phyloP scores from a whole-genome alignment of 2,888 invertebrate genomes.

The Cristatella mucedo region DNA sequence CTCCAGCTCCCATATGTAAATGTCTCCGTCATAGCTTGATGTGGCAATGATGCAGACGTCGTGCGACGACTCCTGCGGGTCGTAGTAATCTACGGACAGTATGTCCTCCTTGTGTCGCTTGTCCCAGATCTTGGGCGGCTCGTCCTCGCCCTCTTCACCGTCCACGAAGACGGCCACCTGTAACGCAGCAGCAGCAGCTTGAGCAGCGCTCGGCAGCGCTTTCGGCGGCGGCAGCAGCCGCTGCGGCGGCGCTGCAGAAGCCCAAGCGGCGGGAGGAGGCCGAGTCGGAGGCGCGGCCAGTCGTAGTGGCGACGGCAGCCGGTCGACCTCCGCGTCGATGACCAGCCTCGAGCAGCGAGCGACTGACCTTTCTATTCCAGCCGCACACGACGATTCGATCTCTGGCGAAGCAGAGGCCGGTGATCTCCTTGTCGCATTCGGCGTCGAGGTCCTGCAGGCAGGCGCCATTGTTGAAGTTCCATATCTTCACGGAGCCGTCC shows the following conservation, averaged over 20 bases:
- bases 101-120: conserved; percentile 58
- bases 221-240: no score
- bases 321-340: no score
- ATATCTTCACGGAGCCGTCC: conserved; percentile 61
- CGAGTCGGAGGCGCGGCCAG: no score
- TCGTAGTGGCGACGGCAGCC: no score
- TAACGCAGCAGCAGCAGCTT: no score
- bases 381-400: conserved; percentile 56
- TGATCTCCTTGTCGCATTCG: conserved; percentile 46
- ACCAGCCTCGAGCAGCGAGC: no score
- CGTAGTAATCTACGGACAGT: conserved; percentile 47
- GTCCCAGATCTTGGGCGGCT: conserved; percentile 51
- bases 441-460: conserved; percentile 54
- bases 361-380: conserved; percentile 58
- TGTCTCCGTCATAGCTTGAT: conserved; percentile 58
- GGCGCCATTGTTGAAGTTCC: conserved; percentile 67
- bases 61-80: conserved; percentile 11
- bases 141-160: conserved; percentile 40
- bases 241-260: no score
- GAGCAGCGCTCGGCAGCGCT: no score
- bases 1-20: conserved; percentile 64
- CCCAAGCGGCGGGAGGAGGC: no score
- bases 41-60: conserved; percentile 37
- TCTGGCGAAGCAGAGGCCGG: conserved; percentile 43
- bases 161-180: conserved; percentile 47